Evolutionary conservation across 2,797 vertebrate genomes (phyloP).

Genomic region (Thunnus albacares): DNA sequence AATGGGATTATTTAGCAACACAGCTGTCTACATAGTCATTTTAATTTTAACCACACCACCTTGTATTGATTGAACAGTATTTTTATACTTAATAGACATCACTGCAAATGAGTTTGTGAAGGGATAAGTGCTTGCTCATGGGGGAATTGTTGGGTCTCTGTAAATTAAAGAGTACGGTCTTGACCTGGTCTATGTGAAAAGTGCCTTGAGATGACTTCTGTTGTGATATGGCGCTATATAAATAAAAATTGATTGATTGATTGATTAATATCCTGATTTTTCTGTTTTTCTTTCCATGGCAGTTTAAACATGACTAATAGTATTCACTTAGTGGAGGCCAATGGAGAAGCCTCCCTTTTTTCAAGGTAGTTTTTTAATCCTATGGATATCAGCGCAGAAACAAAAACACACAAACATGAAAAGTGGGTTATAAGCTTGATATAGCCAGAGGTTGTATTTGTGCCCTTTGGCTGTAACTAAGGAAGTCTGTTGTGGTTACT

Average conservation of each 20-base stretch:
- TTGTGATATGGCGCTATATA: too few species aligned
- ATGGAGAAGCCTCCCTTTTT: conserved; percentile 26
- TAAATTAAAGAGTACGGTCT: too few species aligned
- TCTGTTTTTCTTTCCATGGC: conserved; percentile 41
- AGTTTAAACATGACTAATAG: conserved; percentile 40
- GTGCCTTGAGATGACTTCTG: too few species aligned
- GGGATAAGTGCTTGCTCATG: conserved; percentile 15
- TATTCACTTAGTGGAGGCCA: conserved; percentile 47
- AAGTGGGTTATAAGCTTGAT: conserved; percentile 21
- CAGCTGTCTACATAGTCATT: conserved; percentile 39
- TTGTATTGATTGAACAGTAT: conserved; percentile 57
- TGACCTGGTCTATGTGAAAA: too few species aligned
- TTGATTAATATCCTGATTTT: conserved; percentile 27
- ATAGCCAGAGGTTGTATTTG: conserved; percentile 10
- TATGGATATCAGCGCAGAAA: conserved; percentile 27
- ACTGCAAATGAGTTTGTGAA: conserved; percentile 56
- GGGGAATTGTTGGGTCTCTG: too few species aligned
- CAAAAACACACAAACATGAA: conserved; percentile 46
- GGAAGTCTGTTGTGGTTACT: conserved; percentile 35
- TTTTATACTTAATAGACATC: conserved; percentile 68
- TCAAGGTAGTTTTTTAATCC: conserved; percentile 42
- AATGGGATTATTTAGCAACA: conserved; percentile 41
- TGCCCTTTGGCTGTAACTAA: conserved; percentile 31
- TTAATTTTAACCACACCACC: conserved; percentile 56
- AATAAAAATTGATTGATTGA: too few species aligned